Evolutionary conservation across 2,797 vertebrate genomes (phyloP).

Genomic region (Gymnoscopelus microlampas): DNA sequence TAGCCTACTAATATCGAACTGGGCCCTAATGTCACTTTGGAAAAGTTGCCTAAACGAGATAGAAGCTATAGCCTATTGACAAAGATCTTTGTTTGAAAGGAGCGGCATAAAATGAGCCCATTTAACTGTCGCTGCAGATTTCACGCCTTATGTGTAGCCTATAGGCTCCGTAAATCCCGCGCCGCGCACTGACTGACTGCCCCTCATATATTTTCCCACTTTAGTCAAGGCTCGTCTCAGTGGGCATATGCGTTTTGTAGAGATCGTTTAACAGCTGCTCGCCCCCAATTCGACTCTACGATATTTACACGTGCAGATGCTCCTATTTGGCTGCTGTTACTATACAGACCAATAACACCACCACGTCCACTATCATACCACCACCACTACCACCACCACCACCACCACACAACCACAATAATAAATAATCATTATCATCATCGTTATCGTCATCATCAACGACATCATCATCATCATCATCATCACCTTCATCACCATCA

Average conservation of each 20-base stretch:
- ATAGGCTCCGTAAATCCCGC: conserved; percentile 75
- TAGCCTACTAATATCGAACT: conserved; percentile 18
- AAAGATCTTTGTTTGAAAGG: conserved; percentile 72
- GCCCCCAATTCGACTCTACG: conserved; percentile 47
- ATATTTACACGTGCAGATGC: conserved; percentile 66
- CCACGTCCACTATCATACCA: background rate
- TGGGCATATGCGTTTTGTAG: conserved; percentile 64
- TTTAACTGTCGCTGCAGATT: conserved; percentile 80
- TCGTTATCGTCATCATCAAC: too few relatives aligned
- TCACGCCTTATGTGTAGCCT: conserved; percentile 76
- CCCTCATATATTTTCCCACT: conserved; percentile 71
- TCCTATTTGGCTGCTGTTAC: conserved; percentile 33
- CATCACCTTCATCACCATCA: conserved; percentile 12
- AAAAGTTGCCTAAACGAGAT: conserved; percentile 59
- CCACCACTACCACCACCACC: background rate
- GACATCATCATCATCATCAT: conserved; percentile 32
- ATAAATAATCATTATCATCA: background rate
- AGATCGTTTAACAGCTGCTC: conserved; percentile 75
- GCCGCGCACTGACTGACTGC: conserved; percentile 54
- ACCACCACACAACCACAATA: background rate
- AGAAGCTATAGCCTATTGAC: conserved; percentile 47
- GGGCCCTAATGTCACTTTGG: conserved; percentile 35
- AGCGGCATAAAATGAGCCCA: conserved; percentile 71
- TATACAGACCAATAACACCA: background rate
- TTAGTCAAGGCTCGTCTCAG: conserved; percentile 56